Conservation (phyloP, 2,888 invertebrate species). For the Limnephilus marmoratus region DNA sequence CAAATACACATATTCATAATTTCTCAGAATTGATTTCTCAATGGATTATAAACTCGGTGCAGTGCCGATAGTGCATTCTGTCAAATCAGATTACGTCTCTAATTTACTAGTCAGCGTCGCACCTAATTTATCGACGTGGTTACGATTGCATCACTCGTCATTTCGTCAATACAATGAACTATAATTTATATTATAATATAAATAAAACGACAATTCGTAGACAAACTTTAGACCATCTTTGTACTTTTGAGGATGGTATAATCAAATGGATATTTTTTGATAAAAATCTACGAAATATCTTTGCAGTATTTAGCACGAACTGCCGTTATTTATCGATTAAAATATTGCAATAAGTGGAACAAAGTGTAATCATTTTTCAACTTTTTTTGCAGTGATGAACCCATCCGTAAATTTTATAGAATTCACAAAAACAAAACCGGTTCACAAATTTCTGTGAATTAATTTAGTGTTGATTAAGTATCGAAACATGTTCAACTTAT, state of each 20-base stretch:
- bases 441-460: not conserved
- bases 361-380: not conserved
- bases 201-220: not conserved
- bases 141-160: not conserved
- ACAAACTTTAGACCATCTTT: not conserved
- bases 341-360: not conserved
- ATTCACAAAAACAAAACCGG: not conserved
- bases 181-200: not conserved
- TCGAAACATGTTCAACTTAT: not conserved
- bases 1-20: not conserved
- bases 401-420: not conserved
- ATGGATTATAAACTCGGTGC: not conserved
- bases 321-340: conserved; percentile 2
- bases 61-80: not conserved
- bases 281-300: not conserved
- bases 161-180: not conserved
- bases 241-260: not conserved
- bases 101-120: not conserved
- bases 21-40: not conserved
- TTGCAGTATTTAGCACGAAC: not conserved
- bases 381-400: not conserved
- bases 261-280: not conserved
- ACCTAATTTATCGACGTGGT: not conserved
- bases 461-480: not conserved
- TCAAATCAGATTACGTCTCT: not conserved